Evolutionary conservation across 1,140 invertebrate species (phyloP), one percentile per base, ranked within the genome.

Genomic region (Physella acuta): DNA sequence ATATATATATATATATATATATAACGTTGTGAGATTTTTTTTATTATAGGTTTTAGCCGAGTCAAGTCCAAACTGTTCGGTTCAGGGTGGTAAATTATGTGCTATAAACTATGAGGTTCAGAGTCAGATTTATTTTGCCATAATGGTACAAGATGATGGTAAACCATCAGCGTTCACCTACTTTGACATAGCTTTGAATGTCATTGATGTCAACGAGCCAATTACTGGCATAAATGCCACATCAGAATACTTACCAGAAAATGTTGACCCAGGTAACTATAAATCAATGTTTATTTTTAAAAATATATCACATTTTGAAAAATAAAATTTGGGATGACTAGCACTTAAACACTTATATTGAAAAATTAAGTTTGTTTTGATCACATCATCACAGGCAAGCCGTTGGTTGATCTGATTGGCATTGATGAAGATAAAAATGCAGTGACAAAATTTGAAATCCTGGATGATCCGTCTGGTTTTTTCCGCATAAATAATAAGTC

Each of bases 361-460:
- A n/a, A n/a, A n/a, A n/a, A n/a, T n/a, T n/a, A n/a, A n/a, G n/a
- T n/a, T n/a, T n/a, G n/a, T n/a, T n/a, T n/a, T n/a, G n/a, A n/a
- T n/a, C n/a, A n/a, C n/a, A n/a, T n/a, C n/a, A n/a, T n/a, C n/a
- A 5, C 28, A 79, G 78, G 75, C 30, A 34, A 63, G 14, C 61
- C 74, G 16, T 44, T 80, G 16, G 65, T 68, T 28, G 64, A 68
- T 17, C 30, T 79, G 16, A 52, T 68, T 17, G 77, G 73, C 17
- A 72, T 75, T 31, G 77, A 80, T 53, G 78, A 80, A 51, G 78
- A 80, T 56, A 34, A 52, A 17, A 52, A 71, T 33, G 71, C 75
- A 44, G 49, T 31, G 24, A 72, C 74, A 26, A 72, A 56, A 20
- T 78, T 75, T 62, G 64, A 64, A 26, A 58, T 80, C 28, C 16